Conservation (phyloP, 2,888 invertebrate species). For the Diarsia dahlii region DNA sequence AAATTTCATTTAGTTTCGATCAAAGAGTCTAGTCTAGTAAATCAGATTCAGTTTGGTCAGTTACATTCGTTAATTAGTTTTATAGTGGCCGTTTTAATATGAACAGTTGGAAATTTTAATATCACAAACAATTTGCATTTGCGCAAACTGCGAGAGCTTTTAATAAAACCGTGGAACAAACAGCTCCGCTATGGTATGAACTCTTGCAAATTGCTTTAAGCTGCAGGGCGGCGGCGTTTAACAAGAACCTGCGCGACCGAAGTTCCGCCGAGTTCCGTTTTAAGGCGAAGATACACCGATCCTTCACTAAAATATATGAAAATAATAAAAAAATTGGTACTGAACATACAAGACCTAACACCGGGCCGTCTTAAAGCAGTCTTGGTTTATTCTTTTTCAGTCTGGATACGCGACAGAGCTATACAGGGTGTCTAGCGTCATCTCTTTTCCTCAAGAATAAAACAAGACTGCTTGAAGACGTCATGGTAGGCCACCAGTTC, state of each 20-base stretch:
- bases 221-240: constrained; percentile 84
- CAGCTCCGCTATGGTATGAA: constrained; percentile 82
- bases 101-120: constrained; percentile 76
- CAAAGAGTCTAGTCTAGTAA: constrained; percentile 7
- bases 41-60: constrained; percentile 45
- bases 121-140: constrained; percentile 83
- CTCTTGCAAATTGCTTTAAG: constrained; percentile 89
- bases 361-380: too few relatives aligned
- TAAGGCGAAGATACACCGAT: constrained; percentile 75
- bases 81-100: constrained; percentile 55
- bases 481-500: not conserved
- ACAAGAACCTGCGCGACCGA: constrained; percentile 85
- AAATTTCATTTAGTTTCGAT: not conserved
- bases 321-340: not conserved
- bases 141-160: constrained; percentile 79
- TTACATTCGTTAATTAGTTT: constrained; percentile 59
- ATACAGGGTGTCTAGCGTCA: too few relatives aligned
- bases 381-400: too few relatives aligned
- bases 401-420: too few relatives aligned
- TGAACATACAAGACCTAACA: not conserved
- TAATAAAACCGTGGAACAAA: constrained; percentile 86
- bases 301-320: not conserved
- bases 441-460: too few relatives aligned
- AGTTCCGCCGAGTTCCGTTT: constrained; percentile 80
- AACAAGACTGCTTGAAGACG: too few relatives aligned